phyloP scores from a whole-genome alignment of 2,888 invertebrate genomes.

The Gibbula magus region DNA sequence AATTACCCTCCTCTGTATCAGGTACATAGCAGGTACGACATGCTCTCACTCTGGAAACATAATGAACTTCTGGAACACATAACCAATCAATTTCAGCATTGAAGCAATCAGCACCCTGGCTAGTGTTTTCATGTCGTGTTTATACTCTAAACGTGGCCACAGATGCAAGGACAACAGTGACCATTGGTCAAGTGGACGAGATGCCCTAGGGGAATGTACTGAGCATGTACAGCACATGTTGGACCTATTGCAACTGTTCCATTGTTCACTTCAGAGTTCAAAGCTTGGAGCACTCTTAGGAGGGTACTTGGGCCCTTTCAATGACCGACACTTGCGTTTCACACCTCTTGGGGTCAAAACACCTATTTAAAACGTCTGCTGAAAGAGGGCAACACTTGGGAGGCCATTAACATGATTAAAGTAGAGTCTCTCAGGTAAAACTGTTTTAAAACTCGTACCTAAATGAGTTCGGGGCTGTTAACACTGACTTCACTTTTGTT shows the following conservation, averaged over 20 bases:
- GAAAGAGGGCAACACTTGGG: neutral
- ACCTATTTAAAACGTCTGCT: conserved; percentile 7
- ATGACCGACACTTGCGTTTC: neutral
- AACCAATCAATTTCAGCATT: no score
- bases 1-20: no score
- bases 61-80: no score
- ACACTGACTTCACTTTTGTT: neutral
- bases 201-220: neutral
- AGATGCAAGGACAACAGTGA: neutral
- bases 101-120: no score
- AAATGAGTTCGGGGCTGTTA: neutral
- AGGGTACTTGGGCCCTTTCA: neutral
- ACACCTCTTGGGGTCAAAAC: conserved; percentile 7
- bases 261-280: no score
- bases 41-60: no score
- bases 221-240: neutral
- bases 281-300: no score
- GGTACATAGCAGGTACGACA: no score
- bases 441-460: neutral
- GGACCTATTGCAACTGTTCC: no score
- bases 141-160: neutral
- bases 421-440: neutral
- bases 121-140: neutral
- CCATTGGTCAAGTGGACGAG: neutral
- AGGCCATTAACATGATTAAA: neutral